Percentiles rank a stretch among this genome's conserved stretches.
phyloP scores from a whole-genome alignment of 1,140 invertebrate species.

The Ceratosolen fusciceps region DNA sequence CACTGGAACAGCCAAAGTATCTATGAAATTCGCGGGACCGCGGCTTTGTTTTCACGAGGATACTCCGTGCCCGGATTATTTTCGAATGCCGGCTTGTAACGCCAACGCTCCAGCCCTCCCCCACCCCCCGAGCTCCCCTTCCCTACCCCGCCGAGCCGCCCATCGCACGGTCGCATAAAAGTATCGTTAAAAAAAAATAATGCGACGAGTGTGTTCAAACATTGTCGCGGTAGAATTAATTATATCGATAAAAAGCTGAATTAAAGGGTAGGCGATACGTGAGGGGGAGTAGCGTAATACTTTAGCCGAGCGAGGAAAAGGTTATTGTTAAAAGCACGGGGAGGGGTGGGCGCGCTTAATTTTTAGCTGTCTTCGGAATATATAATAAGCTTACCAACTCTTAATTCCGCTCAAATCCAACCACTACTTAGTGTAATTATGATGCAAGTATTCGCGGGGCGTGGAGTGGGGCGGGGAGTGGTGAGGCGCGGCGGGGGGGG shows the following conservation, averaged over 20 bases:
- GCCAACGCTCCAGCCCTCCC: too few relatives aligned
- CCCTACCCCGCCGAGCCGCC: neutral
- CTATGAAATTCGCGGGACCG: conserved; percentile 21
- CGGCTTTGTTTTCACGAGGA: conserved; percentile 18
- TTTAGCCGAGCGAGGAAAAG: too few relatives aligned
- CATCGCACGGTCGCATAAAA: neutral
- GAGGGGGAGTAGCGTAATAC: too few relatives aligned
- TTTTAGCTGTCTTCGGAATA: conserved; percentile 9
- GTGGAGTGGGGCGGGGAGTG: too few relatives aligned
- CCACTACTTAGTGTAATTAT: conserved; percentile 46
- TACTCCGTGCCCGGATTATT: conserved; percentile 10
- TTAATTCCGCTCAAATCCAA: conserved; percentile 34
- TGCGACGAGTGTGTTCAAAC: too few relatives aligned
- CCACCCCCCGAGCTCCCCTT: neutral
- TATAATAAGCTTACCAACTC: conserved; percentile 27
- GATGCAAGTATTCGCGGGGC: conserved; percentile 43
- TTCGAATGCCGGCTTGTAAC: neutral
- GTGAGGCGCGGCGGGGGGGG: too few relatives aligned
- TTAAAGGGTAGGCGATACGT: too few relatives aligned
- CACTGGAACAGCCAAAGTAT: neutral
- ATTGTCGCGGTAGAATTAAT: too few relatives aligned
- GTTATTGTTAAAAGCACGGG: too few relatives aligned
- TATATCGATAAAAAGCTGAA: too few relatives aligned
- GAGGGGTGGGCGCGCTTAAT: neutral
- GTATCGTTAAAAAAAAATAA: too few relatives aligned